Conservation (phyloP, 1,140 invertebrate species). For the Cydia fagiglandana region DNA sequence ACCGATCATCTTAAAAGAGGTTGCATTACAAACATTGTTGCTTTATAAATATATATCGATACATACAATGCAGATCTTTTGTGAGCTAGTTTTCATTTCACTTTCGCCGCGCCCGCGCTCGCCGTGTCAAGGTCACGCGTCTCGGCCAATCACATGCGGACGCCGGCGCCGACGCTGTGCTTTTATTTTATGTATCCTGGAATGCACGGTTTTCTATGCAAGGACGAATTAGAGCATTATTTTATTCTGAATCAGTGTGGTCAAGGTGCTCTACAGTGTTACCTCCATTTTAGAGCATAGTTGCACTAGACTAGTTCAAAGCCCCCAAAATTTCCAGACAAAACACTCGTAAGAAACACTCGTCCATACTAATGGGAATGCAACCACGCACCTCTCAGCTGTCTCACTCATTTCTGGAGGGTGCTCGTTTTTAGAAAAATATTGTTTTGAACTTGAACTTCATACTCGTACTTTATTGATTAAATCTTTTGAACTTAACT, state of each 20-base stretch:
- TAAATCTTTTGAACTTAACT: too few species aligned
- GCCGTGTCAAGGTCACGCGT: slow-evolving; percentile 43
- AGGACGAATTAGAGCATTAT: slow-evolving; percentile 7
- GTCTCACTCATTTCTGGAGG: too few species aligned
- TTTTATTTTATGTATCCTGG: slow-evolving; percentile 12
- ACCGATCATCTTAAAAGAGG: background rate
- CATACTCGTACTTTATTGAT: too few species aligned
- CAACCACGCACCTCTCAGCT: too few species aligned
- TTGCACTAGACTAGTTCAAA: too few species aligned
- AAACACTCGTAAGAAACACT: too few species aligned
- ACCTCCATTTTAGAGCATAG: too few species aligned
- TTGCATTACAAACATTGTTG: background rate
- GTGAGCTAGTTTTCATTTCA: slow-evolving; percentile 41
- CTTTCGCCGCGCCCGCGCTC: slow-evolving; percentile 45
- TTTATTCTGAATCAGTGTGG: background rate
- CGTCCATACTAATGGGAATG: too few species aligned
- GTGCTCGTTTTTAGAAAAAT: too few species aligned
- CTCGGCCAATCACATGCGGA: slow-evolving; percentile 34
- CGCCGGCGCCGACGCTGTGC: background rate
- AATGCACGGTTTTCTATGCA: slow-evolving; percentile 12
- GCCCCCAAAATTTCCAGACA: too few species aligned
- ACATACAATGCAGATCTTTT: slow-evolving; percentile 25
- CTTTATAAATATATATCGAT: slow-evolving; percentile 6
- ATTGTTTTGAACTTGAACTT: too few species aligned
- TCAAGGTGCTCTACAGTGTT: too few species aligned